phyloP scores from a whole-genome alignment of 2,888 invertebrate genomes.

The Sisyra terminalis region DNA sequence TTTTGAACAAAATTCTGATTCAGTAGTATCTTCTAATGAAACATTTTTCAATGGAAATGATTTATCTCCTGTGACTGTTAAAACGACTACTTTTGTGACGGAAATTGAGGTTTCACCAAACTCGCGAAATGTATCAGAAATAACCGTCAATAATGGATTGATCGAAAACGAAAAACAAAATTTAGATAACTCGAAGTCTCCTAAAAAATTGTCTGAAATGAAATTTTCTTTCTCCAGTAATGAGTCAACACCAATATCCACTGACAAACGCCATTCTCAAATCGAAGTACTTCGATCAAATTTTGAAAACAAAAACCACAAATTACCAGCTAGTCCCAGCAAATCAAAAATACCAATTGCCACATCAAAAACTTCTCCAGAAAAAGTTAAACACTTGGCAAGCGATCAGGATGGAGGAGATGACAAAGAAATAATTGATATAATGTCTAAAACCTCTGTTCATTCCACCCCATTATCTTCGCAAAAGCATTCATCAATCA shows the following conservation, averaged over 20 bases:
- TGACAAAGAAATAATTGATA: conserved; percentile 23
- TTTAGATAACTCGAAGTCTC: conserved; percentile 19
- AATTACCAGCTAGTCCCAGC: conserved; percentile 16
- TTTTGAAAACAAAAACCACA: conserved; percentile 30
- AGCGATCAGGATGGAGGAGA: conserved; percentile 21
- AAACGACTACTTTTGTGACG: conserved; percentile 35
- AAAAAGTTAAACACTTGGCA: conserved; percentile 18
- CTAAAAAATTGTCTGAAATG: conserved; percentile 32
- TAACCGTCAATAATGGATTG: conserved; percentile 23
- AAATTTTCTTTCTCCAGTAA: conserved; percentile 46
- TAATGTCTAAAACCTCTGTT: conserved; percentile 22
- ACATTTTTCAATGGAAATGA: neutral
- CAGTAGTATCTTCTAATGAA: conserved; percentile 4
- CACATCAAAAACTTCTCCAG: conserved; percentile 24
- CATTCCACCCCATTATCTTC: conserved; percentile 22
- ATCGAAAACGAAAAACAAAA: conserved; percentile 11
- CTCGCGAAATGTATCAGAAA: conserved; percentile 24
- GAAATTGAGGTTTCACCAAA: conserved; percentile 53
- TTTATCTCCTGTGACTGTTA: conserved; percentile 13
- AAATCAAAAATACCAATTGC: conserved; percentile 26
- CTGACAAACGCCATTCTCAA: conserved; percentile 40
- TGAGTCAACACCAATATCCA: conserved; percentile 34
- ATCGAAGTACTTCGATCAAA: conserved; percentile 31
- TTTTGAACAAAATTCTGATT: conserved; percentile 3
- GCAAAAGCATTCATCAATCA: conserved; percentile 23